Base-by-base conservation (phyloP, 1,140 invertebrate species). In the Holotrichia oblita region DNA sequence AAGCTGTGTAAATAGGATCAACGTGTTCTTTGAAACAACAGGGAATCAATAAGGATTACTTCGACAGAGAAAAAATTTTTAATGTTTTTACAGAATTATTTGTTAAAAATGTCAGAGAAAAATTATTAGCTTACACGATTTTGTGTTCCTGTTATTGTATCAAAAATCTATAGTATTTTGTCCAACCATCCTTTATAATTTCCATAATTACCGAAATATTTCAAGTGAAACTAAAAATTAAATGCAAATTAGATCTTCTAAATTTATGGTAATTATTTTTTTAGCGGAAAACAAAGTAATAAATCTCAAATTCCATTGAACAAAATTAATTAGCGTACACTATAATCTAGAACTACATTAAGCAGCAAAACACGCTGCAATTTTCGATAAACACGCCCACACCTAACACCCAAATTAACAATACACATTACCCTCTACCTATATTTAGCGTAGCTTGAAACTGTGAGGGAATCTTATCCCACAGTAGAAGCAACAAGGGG, bases 401-500 rank as follows among this genome's bases (percentile, higher is more conserved):
- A 44, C 14, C 14, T 44, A 44, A 44, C 42, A 44, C 8, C 42
- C 27, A 14, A 9, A 44, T 44, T 44, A 44, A 44, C 42, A 44
- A 44, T 44, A 14, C 8, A 44, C 7, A 44, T 10, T 44, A 17
- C 6, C 48, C 48, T 55, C 48, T 34, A 4, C 27, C 48, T 55
- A 55, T 17, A n/a, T n/a, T 55, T n/a, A n/a, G 27, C 27, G 27
- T 34, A 34, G 48, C 48, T 17, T 17, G 48, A 34, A 34, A 34
- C 48, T 0, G 48, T 14, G 48, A 55, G 48, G 14, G 48, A 17
- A 20, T 55, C 48, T 55, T 55, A n/a, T 34, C 12, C 14, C 48
- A 14, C 14, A 55, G 48, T 14, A 55, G 48, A 55, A 55, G 48
- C 48, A 55, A 55, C 48, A n/a, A 55, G 48, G 48, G n/a, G 48